These are phyloP conservation scores for cat (Felis catus) DNA, from an alignment of 2,113 vertebrate species.

Conservation along the genomic window F.catus_Fca126_mat1.0 CM031427.1:33013001-33013500, in stretches of 20 bases:
- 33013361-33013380: not conserved
- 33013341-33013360: slow-evolving; percentile 1
- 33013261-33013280: not conserved
- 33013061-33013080: not conserved
- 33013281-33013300: not conserved
- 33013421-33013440: not conserved
- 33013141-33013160: not conserved
- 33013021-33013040: not conserved
- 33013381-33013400: not conserved
- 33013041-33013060: not conserved
- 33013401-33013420: not conserved
- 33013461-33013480: not conserved
- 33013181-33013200: not conserved
- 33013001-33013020: not conserved
- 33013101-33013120: not conserved
- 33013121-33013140: not conserved
- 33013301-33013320: not conserved
- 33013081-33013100: too few relatives aligned
- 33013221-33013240: not conserved
- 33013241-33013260: slow-evolving; percentile 37
- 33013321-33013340: not conserved
- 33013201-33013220: not conserved
- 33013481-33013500: slow-evolving; percentile 48
- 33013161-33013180: not conserved
- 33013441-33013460: not conserved